Evolutionary conservation across 2,888 invertebrate genomes (phyloP).

Genomic region (Eurytoma californica): DNA sequence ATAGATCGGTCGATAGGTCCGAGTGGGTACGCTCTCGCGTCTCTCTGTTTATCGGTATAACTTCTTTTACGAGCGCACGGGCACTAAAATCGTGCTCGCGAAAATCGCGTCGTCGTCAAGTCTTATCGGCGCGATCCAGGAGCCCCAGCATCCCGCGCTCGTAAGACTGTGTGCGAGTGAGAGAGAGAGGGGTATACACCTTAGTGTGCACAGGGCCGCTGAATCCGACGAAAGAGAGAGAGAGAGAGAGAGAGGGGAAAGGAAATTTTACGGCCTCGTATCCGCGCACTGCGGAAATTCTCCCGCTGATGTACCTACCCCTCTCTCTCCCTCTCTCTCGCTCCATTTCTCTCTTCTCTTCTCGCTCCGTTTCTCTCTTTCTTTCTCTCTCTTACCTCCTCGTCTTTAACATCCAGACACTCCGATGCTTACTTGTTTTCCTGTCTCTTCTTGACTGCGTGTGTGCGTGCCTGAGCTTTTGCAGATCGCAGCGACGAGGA

Average conservation of each 20-base stretch:
- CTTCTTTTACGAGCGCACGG: slow-evolving; percentile 59
- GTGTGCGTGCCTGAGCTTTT: neutral
- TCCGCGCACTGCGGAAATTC: slow-evolving; percentile 34
- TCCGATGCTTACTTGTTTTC: neutral
- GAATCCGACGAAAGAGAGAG: slow-evolving; percentile 8
- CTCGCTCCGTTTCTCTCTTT: neutral
- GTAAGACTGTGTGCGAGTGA: neutral
- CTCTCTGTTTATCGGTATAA: slow-evolving; percentile 58
- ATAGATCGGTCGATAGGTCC: slow-evolving; percentile 51
- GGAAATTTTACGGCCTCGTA: slow-evolving; percentile 50
- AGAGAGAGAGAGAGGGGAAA: slow-evolving; percentile 7
- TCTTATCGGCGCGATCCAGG: slow-evolving; percentile 52
- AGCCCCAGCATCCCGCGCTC: slow-evolving; percentile 22
- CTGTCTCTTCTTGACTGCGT: neutral
- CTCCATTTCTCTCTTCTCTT: neutral
- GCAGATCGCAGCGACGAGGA: neutral
- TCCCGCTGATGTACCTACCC: slow-evolving; percentile 35
- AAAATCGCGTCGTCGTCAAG: slow-evolving; percentile 51
- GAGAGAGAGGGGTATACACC: neutral
- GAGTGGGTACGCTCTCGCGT: slow-evolving; percentile 16
- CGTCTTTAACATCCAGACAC: slow-evolving; percentile 16
- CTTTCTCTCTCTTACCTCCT: slow-evolving; percentile 17
- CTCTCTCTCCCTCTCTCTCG: slow-evolving; percentile 2
- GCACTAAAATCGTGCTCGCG: slow-evolving; percentile 52
- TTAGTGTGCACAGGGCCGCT: neutral